Evolutionary conservation across 2,797 vertebrate species (phyloP).

Genomic region (Pangasius larnaudii): DNA sequence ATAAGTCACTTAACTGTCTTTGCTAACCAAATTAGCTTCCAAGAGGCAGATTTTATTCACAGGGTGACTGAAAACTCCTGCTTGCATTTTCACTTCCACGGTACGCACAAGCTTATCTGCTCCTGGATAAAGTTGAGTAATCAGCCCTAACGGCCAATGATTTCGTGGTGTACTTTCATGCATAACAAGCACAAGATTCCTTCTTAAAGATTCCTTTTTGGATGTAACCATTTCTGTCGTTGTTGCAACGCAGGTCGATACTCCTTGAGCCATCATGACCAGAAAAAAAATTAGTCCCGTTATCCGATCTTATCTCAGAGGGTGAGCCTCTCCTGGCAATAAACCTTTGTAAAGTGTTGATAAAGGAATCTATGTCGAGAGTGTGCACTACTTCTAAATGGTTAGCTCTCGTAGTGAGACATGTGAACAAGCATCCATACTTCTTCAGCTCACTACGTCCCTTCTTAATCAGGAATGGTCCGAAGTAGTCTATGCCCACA

Average conservation of each 20-base stretch:
- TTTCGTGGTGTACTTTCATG: conserved; percentile 13
- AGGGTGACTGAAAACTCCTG: too few species aligned
- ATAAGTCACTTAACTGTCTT: too few species aligned
- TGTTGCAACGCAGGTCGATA: conserved; percentile 31
- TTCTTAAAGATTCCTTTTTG: conserved; percentile 10
- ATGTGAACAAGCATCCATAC: too few species aligned
- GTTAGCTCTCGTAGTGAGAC: too few species aligned
- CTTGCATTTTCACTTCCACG: too few species aligned
- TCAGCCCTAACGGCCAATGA: conserved; percentile 24
- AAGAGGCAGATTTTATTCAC: too few species aligned
- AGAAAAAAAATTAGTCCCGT: conserved; percentile 27
- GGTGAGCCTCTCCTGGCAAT: too few species aligned
- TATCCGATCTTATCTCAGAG: conserved; percentile 1
- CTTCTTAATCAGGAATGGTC: background rate
- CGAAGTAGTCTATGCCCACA: background rate
- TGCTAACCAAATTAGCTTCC: too few species aligned
- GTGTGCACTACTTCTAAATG: background rate
- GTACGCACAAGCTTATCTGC: too few species aligned
- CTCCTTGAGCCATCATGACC: conserved; percentile 31
- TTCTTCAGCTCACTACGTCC: background rate
- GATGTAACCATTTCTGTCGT: conserved; percentile 16
- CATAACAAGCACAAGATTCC: conserved; percentile 31
- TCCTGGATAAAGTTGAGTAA: conserved; percentile 18
- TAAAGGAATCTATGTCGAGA: background rate
- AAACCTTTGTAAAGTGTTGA: too few species aligned